phyloP scores from a whole-genome alignment of 2,888 invertebrate genomes.

The Eumacrocentrus americanus region DNA sequence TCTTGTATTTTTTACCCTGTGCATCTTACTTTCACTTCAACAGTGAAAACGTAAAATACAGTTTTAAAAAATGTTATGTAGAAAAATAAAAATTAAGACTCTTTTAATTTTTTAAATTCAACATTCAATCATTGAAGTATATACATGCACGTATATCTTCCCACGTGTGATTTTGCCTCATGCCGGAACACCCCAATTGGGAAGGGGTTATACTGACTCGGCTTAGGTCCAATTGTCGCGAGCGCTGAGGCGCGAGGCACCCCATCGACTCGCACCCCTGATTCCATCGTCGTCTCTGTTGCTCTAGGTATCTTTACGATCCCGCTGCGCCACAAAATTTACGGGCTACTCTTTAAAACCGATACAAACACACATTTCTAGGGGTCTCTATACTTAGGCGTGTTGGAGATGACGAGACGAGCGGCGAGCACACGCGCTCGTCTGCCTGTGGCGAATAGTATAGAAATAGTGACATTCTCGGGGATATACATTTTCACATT shows the following conservation, averaged over 20 bases:
- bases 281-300: slow-evolving; percentile 19
- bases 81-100: no score
- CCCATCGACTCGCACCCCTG: not conserved
- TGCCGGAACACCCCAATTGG: not conserved
- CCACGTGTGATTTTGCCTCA: no score
- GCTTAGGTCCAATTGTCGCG: not conserved
- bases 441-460: slow-evolving; percentile 6
- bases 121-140: not conserved
- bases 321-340: slow-evolving; percentile 52
- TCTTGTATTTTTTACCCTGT: no score
- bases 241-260: not conserved
- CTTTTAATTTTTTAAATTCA: not conserved
- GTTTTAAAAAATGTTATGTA: not conserved
- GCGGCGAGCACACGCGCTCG: slow-evolving; percentile 38
- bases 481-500: not conserved
- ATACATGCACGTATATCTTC: not conserved
- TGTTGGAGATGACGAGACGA: not conserved
- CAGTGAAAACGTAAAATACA: not conserved
- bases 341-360: slow-evolving; percentile 43
- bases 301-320: slow-evolving; percentile 38
- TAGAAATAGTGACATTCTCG: not conserved
- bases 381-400: slow-evolving; percentile 7
- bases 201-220: slow-evolving; percentile 5
- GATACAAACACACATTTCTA: slow-evolving; percentile 48
- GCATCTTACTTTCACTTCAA: no score